A percentile compares a stretch with the other conserved stretches of the same genome.
Evolutionary conservation across 2,113 vertebrate genomes (phyloP).

Genomic region (Mus pahari): DNA sequence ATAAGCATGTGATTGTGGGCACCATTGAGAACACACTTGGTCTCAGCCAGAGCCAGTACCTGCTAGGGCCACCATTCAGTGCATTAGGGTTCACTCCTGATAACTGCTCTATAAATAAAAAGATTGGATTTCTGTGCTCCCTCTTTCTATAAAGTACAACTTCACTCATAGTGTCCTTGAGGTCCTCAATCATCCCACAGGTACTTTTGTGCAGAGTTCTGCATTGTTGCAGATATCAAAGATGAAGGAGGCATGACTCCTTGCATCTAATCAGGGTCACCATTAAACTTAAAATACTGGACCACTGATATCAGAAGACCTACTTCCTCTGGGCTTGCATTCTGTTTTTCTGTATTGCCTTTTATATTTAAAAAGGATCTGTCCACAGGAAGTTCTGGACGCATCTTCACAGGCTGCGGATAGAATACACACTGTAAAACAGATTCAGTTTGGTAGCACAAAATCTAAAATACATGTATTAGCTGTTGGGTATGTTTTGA

Average conservation of each 20-base stretch:
- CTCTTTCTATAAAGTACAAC: neutral
- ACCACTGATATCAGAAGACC: neutral
- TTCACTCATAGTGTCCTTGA: neutral
- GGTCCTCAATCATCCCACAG: neutral
- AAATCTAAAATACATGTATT: neutral
- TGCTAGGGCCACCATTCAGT: neutral
- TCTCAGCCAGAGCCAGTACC: neutral
- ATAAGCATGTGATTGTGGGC: neutral
- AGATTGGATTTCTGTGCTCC: neutral
- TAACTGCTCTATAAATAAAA: conserved; percentile 18
- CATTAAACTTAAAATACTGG: neutral
- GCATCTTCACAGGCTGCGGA: neutral
- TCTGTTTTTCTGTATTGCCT: neutral
- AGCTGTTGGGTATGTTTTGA: neutral
- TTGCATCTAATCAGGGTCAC: neutral
- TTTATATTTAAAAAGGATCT: neutral
- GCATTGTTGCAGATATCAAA: neutral
- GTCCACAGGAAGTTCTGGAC: neutral
- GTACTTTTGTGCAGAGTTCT: neutral
- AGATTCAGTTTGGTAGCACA: neutral
- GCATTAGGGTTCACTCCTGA: neutral
- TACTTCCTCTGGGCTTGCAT: neutral
- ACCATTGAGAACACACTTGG: neutral
- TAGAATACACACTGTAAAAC: neutral
- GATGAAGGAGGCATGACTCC: neutral